Conservation (phyloP, 2,113 vertebrate species). For the Carassius carassius region DNA sequence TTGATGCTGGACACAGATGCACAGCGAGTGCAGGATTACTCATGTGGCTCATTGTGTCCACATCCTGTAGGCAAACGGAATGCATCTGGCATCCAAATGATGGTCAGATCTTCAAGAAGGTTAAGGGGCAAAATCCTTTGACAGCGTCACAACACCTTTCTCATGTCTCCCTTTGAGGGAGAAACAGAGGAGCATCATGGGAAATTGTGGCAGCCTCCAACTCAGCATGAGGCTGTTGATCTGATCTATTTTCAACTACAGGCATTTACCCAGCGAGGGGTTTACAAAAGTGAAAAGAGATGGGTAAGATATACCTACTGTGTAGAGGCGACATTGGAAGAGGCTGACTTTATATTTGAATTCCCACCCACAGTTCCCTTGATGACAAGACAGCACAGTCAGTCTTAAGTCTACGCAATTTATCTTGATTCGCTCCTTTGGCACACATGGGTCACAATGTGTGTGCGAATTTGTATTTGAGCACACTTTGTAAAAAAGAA, state of each 20-base stretch:
- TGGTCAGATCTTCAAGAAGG: background rate
- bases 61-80: background rate
- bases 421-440: background rate
- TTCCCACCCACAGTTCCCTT: slow-evolving; percentile 44
- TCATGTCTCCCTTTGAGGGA: background rate
- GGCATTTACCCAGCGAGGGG: slow-evolving; percentile 51
- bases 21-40: background rate
- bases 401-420: slow-evolving; percentile 34
- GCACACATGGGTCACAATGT: slow-evolving; percentile 33
- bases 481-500: slow-evolving; percentile 5
- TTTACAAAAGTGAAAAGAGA: slow-evolving; percentile 7
- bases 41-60: slow-evolving; percentile 6
- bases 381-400: slow-evolving; percentile 36
- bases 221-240: slow-evolving; percentile 35
- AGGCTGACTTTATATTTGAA: slow-evolving; percentile 57
- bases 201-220: background rate
- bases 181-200: background rate
- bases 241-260: slow-evolving; percentile 41
- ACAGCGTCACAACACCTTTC: background rate
- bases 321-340: slow-evolving; percentile 39
- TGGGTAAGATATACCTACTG: slow-evolving; percentile 28
- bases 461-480: background rate
- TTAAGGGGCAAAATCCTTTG: slow-evolving; percentile 1
- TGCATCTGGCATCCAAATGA: slow-evolving; percentile 17
- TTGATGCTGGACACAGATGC: background rate